Percentiles rank a stretch among this genome's conserved stretches.
Evolutionary conservation across 2,888 invertebrate genomes (phyloP).

Genomic region (Megaustenia siamemsis): DNA sequence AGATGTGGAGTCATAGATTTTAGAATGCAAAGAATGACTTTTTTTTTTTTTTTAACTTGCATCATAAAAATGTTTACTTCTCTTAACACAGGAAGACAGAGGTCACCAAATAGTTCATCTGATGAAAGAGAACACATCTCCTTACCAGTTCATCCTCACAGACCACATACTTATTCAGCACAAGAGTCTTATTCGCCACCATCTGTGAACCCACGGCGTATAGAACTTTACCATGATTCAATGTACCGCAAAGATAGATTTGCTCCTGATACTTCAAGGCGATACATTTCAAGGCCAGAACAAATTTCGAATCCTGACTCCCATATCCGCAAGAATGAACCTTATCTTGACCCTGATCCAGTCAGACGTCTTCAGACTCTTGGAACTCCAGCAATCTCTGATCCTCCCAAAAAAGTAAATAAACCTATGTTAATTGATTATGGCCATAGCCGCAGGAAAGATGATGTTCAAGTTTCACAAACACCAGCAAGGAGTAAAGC

Average conservation of each 20-base stretch:
- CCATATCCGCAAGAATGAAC: neutral
- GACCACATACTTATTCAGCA: neutral
- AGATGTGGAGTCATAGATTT: too few species aligned
- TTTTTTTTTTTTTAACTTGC: too few species aligned
- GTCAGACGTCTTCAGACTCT: neutral
- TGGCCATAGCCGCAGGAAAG: neutral
- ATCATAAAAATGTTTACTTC: too few species aligned
- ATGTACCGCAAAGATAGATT: neutral
- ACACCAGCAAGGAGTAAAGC: neutral
- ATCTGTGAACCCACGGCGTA: neutral
- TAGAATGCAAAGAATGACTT: too few species aligned
- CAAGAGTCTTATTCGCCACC: too few species aligned
- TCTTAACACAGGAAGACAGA: neutral
- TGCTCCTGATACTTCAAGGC: neutral
- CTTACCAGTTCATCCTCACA: neutral
- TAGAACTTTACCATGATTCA: neutral
- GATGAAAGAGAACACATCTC: neutral
- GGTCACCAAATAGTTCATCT: neutral
- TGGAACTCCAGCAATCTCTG: neutral
- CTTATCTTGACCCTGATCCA: constrained; percentile 3
- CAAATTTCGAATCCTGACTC: too few species aligned
- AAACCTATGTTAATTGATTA: constrained; percentile 5
- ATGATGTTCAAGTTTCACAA: neutral
- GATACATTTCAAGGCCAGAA: neutral
- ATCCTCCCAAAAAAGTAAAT: neutral